Evolutionary conservation across 1,140 invertebrate species (phyloP), one percentile per base, ranked within the genome.

Genomic region (Papilio aristodemus): DNA sequence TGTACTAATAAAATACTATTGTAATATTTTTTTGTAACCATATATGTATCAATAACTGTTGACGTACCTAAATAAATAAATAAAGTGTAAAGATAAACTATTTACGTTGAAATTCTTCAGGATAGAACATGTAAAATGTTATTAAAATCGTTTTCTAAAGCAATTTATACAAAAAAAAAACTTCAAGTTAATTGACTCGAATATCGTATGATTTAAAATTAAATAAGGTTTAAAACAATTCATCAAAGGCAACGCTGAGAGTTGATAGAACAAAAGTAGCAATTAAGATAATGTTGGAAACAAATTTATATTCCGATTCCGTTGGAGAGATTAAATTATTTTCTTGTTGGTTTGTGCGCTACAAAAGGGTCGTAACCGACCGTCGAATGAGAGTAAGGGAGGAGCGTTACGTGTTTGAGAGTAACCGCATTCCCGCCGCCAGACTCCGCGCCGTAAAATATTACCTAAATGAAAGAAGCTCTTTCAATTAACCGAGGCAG

Each of bases 401-500:
- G 73, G 74, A 75, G 73, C 76, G 75, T 75, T 71, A 63, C 70
- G 79, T 79, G 79, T 76, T 71, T 71, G 77, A 83, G 75, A 69
- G 81, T 80, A 84, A 86, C 74, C 78, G 75, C 79, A 71, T 75
- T 80, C 70, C 71, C 75, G 75, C 71, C 67, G 72, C 68, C 76
- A 78, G 79, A 79, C 82, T 78, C 72, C 76, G 76, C 74, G 75
- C 79, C 78, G 83, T 87, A 87, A 89, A 91, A 87, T 89, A 89
- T 91, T 86, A 89, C 82, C 80, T 81, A 85, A 85, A 85, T 81
- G 87, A 89, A 88, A 89, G 84, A 85, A 87, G 86, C 85, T 88
- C 84, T 89, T 89, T 89, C 86, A 89, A 89, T 91, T 91, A 91
- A 87, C 81, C 72, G 84, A 85, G 84, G 81, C 82, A 85, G 81